phyloP scores from a whole-genome alignment of 2,113 vertebrate species.

The Mungos mungo region DNA sequence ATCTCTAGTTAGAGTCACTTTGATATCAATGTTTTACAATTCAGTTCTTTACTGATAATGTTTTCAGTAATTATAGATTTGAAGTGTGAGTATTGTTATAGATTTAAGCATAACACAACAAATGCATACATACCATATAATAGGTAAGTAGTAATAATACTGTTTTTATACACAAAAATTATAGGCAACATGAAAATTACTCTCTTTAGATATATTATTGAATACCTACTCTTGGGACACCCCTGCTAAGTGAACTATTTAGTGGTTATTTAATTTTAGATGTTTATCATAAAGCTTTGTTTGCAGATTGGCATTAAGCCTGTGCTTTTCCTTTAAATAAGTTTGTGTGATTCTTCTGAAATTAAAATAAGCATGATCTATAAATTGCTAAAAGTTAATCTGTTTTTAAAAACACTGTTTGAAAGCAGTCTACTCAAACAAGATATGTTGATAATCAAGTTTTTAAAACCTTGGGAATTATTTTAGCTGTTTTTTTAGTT shows the following conservation, averaged over 20 bases:
- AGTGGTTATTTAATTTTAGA: slow-evolving; percentile 16
- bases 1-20: neutral
- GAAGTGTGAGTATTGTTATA: neutral
- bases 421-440: neutral
- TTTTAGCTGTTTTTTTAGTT: slow-evolving; percentile 10
- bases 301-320: neutral
- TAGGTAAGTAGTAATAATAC: neutral
- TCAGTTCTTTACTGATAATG: neutral
- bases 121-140: neutral
- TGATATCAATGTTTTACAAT: neutral
- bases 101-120: neutral
- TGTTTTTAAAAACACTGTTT: neutral
- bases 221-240: neutral
- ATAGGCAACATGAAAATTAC: neutral
- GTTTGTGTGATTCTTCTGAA: neutral
- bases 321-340: neutral
- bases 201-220: neutral
- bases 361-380: slow-evolving; percentile 9
- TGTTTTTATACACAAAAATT: neutral
- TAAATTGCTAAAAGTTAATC: neutral
- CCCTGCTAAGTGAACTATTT: neutral
- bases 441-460: neutral
- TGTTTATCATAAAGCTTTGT: neutral
- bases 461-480: slow-evolving; percentile 25
- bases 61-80: slow-evolving; percentile 20